Evolutionary conservation across 2,888 invertebrate genomes (phyloP).

Genomic region (Camptogramma bilineatum): DNA sequence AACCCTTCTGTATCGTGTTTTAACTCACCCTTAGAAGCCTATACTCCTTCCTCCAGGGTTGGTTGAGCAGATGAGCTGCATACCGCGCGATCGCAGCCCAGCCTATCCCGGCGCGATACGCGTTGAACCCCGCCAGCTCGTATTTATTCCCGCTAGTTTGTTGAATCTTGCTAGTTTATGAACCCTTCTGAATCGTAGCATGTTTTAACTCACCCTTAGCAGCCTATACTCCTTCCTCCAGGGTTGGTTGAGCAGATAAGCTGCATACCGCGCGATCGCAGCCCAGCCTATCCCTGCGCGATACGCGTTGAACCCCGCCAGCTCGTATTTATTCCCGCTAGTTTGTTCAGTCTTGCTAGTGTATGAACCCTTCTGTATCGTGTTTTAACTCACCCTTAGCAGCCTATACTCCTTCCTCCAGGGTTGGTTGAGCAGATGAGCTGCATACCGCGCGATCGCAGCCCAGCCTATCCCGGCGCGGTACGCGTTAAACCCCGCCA

Average conservation of each 20-base stretch:
- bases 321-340: too few relatives aligned
- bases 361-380: too few relatives aligned
- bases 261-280: constrained; percentile 93
- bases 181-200: too few relatives aligned
- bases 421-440: constrained; percentile 93
- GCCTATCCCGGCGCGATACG: constrained; percentile 91
- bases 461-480: constrained; percentile 93
- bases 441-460: constrained; percentile 93
- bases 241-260: constrained; percentile 93
- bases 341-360: too few relatives aligned
- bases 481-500: constrained; percentile 92
- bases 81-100: constrained; percentile 94
- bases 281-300: constrained; percentile 94
- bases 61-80: constrained; percentile 93
- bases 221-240: constrained; percentile 95
- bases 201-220: constrained; percentile 87
- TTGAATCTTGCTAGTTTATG: too few relatives aligned
- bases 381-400: constrained; percentile 91
- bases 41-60: constrained; percentile 96
- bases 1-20: too few relatives aligned
- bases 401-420: constrained; percentile 95
- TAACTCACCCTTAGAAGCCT: constrained; percentile 90
- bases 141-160: too few relatives aligned
- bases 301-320: constrained; percentile 93
- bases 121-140: constrained; percentile 90